A percentile compares a stretch with the other conserved stretches of the same genome.
Conservation (phyloP, 2,113 vertebrate species). For the Psephotus haematonotus region DNA sequence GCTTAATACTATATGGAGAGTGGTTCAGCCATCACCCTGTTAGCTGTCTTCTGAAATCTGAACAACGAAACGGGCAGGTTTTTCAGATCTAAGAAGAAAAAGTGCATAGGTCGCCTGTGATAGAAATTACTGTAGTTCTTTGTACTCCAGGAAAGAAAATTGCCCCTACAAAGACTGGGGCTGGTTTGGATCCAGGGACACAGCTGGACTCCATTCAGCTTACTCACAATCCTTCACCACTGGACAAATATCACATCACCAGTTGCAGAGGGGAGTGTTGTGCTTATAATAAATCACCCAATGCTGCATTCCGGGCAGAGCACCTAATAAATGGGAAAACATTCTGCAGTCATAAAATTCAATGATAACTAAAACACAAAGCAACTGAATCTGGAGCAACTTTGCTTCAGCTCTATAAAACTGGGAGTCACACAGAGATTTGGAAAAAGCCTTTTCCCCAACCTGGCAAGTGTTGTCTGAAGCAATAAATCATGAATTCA, state of each 20-base stretch:
- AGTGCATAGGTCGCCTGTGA: background rate
- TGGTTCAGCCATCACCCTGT: background rate
- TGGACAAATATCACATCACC: background rate
- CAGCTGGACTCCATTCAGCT: background rate
- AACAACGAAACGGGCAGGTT: background rate
- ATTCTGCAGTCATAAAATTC: conserved; percentile 3
- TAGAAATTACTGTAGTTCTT: background rate
- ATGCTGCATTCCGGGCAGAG: background rate
- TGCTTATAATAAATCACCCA: background rate
- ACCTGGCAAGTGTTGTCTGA: background rate
- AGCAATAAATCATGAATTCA: conserved; percentile 27
- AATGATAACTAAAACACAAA: conserved; percentile 30
- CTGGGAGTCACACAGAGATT: conserved; percentile 19
- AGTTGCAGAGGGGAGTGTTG: background rate
- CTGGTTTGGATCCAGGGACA: background rate
- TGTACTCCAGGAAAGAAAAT: background rate
- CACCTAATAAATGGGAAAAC: conserved; percentile 26
- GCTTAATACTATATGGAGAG: background rate
- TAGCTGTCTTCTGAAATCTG: background rate
- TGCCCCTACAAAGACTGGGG: background rate
- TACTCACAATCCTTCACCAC: background rate
- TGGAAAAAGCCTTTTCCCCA: background rate
- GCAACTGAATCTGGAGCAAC: background rate
- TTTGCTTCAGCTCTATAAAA: conserved; percentile 35
- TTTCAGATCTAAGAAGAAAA: background rate